Percentiles rank a stretch among this genome's conserved stretches.
Evolutionary conservation across 2,797 vertebrate species (phyloP).

Genomic region (Micropoecilia bifurca): DNA sequence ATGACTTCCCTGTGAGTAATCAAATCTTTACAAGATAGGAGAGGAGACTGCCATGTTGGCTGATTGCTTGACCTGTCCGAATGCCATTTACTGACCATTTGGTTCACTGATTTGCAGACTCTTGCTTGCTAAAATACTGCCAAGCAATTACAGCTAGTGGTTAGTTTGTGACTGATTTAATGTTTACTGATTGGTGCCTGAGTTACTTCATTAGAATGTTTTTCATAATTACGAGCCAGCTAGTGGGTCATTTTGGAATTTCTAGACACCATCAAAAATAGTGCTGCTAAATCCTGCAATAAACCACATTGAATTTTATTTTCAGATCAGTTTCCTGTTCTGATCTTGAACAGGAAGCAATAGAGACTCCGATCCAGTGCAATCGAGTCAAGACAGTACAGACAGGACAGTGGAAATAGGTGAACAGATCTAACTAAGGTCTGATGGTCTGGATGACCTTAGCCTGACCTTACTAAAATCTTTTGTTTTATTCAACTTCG

Average conservation of each 20-base stretch:
- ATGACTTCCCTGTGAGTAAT: not conserved
- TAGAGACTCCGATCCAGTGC: not conserved
- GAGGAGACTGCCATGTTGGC: conserved; percentile 5
- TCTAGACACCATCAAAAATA: not conserved
- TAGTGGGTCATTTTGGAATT: not conserved
- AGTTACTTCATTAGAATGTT: conserved; percentile 6
- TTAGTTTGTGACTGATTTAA: conserved; percentile 9
- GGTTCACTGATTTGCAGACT: not conserved
- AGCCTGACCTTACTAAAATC: not conserved
- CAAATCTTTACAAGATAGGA: not conserved
- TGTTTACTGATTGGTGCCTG: not conserved
- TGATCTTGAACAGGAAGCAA: not conserved
- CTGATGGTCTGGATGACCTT: not conserved
- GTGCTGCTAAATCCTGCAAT: not conserved
- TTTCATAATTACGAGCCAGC: not conserved
- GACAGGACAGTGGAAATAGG: not conserved
- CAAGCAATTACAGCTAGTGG: not conserved
- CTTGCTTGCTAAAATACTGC: not conserved
- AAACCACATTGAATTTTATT: not conserved
- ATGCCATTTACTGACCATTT: not conserved
- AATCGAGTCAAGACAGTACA: not conserved
- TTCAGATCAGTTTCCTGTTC: not conserved
- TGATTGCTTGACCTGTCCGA: conserved; percentile 4
- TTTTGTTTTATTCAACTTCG: not conserved
- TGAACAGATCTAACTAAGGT: not conserved